These are phyloP conservation scores for Dunckerocampus dactyliophorus DNA, from an alignment of 2,113 vertebrate species.

Conservation along the genomic window DNA sequence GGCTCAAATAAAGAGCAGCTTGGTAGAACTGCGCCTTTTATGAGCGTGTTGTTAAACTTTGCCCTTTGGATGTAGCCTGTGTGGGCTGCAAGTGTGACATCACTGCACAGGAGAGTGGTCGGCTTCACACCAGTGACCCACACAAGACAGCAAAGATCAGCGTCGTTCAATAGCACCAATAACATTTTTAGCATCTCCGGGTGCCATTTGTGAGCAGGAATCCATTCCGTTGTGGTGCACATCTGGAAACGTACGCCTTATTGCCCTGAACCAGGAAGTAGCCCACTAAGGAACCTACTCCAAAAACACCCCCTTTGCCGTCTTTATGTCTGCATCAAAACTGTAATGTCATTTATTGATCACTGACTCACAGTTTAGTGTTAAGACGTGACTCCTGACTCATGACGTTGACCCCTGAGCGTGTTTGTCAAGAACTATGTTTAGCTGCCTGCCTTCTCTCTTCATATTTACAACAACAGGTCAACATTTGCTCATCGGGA, in stretches of 20 bases:
- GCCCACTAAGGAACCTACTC: no score
- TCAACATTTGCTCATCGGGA: conserved; percentile 1
- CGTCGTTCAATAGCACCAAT: not conserved
- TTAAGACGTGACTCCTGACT: not conserved
- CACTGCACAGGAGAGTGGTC: conserved; percentile 4
- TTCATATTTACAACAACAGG: not conserved
- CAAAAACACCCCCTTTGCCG: no score
- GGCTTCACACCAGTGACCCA: not conserved
- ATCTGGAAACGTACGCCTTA: no score
- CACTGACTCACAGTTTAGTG: no score
- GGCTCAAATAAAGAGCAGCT: conserved; percentile 50
- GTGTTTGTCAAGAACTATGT: not conserved
- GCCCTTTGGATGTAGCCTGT: conserved; percentile 47
- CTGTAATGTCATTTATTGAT: no score
- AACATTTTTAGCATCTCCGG: not conserved
- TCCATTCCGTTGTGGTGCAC: not conserved
- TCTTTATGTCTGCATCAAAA: no score
- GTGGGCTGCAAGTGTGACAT: conserved; percentile 30
- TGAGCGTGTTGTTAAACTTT: conserved; percentile 56
- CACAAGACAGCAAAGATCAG: not conserved
- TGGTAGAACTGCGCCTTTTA: conserved; percentile 53
- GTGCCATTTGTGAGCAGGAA: not conserved
- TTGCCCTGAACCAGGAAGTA: no score
- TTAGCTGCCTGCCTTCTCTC: not conserved
- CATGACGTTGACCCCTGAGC: not conserved